Percentiles rank a stretch among this genome's conserved stretches.
Evolutionary conservation across 1,140 invertebrate species (phyloP).

Genomic region (Sitobion miscanthi): DNA sequence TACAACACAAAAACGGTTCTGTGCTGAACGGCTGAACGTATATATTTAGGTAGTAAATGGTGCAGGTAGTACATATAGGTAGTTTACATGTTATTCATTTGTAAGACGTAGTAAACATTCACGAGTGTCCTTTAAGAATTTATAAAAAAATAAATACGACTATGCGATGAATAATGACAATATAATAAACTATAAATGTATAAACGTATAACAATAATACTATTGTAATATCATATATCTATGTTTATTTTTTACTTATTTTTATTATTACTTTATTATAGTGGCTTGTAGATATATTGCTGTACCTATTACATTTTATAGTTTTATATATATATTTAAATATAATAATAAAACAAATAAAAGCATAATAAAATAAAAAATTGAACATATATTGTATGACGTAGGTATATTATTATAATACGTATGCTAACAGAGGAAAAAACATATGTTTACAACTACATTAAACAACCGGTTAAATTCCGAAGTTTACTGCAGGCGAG

Average conservation of each 20-base stretch:
- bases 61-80: too few relatives aligned
- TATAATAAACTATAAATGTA: not conserved
- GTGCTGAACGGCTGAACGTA: not conserved
- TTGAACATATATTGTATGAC: not conserved
- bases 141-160: not conserved
- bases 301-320: not conserved
- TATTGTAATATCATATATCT: not conserved
- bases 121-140: not conserved
- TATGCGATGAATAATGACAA: not conserved
- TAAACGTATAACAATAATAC: not conserved
- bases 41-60: not conserved
- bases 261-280: not conserved
- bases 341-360: not conserved
- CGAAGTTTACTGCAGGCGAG: constrained; percentile 58
- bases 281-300: not conserved
- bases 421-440: not conserved
- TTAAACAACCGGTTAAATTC: constrained; percentile 60
- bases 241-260: not conserved
- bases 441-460: not conserved
- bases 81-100: not conserved
- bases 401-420: not conserved
- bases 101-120: not conserved
- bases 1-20: not conserved
- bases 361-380: not conserved
- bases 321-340: not conserved